Base-by-base conservation (phyloP, 2,113 vertebrate genomes). In the Artemisiospiza belli region DNA sequence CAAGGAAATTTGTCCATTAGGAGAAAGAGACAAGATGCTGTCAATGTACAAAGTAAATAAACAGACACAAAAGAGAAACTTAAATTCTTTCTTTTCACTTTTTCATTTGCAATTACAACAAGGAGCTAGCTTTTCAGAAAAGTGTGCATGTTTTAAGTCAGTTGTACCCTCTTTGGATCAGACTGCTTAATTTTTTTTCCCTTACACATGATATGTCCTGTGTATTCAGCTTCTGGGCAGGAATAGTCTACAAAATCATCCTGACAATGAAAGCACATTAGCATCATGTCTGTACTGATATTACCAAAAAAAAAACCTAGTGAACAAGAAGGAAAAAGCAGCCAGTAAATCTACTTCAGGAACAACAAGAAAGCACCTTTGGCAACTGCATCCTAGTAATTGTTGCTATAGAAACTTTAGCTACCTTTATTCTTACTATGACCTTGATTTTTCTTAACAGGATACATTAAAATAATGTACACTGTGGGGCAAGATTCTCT, bases 341-440 rank as follows among this genome's bases (percentile, higher is more conserved):
- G 64, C 57, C 87, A 88, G 85, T 51, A 81, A 96, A 95, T 93
- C 85, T 85, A 92, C 94, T 94, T 95, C 94, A 86, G 88, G 94
- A 97, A 95, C 85, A 95, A 46, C 87, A 94, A 95, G 90, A 97
- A 96, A 90, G 95, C 94, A 98, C 98, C 97, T 97, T 94, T 93
- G 95, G 98, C 98, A 98, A 98, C 97, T 30, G 91, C 95, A 97
- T 97, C 98, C 97, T 97, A 96, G 97, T 96, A 91, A 98, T 96
- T 61, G 98, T 98, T 98, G 94, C 98, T 96, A 97, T 98, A 97
- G 98, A 97, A 97, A 98, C 96, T 95, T 97, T 92, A 96, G 92
- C 95, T 96, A 94, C 95, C 94, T 97, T 94, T 98, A 83, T 94
- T 95, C 94, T 95, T 90, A 94, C 90, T 84, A 66, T 94, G 97